A percentile compares a stretch with the other conserved stretches of the same genome.
phyloP scores from a whole-genome alignment of 2,888 invertebrate genomes.

The Pyrochroa serraticornis region DNA sequence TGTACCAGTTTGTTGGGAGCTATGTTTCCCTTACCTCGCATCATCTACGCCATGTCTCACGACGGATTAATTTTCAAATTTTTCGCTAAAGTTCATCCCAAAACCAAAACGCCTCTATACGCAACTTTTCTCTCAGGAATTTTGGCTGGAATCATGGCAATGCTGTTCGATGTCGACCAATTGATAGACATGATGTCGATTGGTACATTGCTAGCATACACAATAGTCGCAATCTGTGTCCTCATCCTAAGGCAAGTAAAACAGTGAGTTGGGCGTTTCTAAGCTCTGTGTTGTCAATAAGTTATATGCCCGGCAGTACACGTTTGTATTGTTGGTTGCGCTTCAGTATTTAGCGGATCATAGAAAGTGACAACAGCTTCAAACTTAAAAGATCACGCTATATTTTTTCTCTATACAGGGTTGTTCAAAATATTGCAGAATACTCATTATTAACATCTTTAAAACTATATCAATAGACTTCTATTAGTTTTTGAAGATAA shows the following conservation, averaged over 20 bases:
- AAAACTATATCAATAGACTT: too few species aligned
- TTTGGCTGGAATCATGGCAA: conserved; percentile 77
- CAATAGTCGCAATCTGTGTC: conserved; percentile 90
- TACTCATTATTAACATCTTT: too few species aligned
- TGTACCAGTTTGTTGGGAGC: conserved; percentile 86
- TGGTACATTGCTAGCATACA: conserved; percentile 87
- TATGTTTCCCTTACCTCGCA: conserved; percentile 87
- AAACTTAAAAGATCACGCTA: too few species aligned
- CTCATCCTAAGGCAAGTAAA: conserved; percentile 76
- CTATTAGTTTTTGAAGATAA: too few species aligned
- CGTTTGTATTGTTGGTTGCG: too few species aligned
- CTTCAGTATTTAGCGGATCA: too few species aligned
- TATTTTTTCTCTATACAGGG: too few species aligned
- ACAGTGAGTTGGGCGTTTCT: neutral
- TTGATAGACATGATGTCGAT: conserved; percentile 97
- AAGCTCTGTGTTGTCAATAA: too few species aligned
- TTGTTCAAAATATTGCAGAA: too few species aligned
- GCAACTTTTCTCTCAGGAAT: conserved; percentile 80
- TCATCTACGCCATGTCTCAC: conserved; percentile 88
- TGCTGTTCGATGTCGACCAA: conserved; percentile 87
- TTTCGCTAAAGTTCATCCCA: conserved; percentile 71
- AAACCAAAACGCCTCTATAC: conserved; percentile 79
- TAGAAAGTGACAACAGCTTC: too few species aligned
- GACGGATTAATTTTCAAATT: conserved; percentile 84
- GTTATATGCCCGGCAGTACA: too few species aligned